These are phyloP conservation scores for Esox lucius DNA, from an alignment of 2,797 vertebrate species.

Conservation along the genomic window DNA sequence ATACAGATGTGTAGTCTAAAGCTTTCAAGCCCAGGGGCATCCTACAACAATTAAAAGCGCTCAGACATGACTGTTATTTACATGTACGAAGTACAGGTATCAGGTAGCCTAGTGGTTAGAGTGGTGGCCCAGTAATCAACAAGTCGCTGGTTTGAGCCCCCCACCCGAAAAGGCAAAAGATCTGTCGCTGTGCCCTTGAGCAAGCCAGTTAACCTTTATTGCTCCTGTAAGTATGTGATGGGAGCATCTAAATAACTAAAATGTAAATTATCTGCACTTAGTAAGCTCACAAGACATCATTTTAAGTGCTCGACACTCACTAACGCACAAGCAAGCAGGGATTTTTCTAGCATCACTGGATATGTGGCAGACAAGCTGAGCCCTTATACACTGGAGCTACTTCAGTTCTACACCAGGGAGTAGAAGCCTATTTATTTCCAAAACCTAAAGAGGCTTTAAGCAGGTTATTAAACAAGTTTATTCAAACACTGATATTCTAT, in stretches of 20 bases:
- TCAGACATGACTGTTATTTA: conserved; percentile 41
- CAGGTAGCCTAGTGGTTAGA: too few species aligned
- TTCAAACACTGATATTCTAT: neutral
- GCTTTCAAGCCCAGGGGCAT: conserved; percentile 47
- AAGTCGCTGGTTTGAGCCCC: too few species aligned
- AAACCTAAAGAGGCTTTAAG: too few species aligned
- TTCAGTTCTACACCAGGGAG: neutral
- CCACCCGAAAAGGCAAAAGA: too few species aligned
- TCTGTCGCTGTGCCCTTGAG: too few species aligned
- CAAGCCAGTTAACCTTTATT: too few species aligned
- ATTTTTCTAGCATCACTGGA: neutral
- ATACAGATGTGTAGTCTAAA: conserved; percentile 36
- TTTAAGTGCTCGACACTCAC: conserved; percentile 2
- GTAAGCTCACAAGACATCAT: conserved; percentile 35
- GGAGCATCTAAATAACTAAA: conserved; percentile 25
- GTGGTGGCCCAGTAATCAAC: too few species aligned
- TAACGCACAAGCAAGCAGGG: conserved; percentile 5
- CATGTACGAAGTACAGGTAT: conserved; percentile 49
- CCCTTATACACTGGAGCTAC: neutral
- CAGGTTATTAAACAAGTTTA: neutral
- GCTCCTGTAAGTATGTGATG: too few species aligned
- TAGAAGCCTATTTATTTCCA: neutral
- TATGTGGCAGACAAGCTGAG: neutral
- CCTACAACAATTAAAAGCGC: conserved; percentile 51
- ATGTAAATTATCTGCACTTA: conserved; percentile 12